A percentile compares a stretch with the other conserved stretches of the same genome.
Evolutionary conservation across 2,797 vertebrate species (phyloP).

Genomic region (Lophotriccus pileatus): DNA sequence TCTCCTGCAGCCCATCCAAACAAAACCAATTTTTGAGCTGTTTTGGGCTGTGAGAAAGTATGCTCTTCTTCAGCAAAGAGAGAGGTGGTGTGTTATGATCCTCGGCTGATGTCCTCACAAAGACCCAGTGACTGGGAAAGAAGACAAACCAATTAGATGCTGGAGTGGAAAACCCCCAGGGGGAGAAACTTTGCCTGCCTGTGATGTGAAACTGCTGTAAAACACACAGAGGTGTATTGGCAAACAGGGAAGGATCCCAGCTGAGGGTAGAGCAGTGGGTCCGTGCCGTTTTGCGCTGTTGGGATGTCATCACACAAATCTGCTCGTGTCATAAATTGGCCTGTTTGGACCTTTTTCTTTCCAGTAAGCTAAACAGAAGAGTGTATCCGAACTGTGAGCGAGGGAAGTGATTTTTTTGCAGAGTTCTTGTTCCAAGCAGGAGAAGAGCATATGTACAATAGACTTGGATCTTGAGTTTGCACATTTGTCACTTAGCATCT

Average conservation of each 20-base stretch:
- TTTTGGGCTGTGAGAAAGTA: neutral
- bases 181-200: neutral
- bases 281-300: neutral
- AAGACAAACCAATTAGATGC: neutral
- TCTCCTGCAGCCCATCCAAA: neutral
- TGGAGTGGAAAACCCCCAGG: neutral
- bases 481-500: neutral
- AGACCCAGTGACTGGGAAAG: neutral
- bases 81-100: neutral
- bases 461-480: neutral
- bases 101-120: neutral
- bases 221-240: neutral
- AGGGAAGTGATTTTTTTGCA: neutral
- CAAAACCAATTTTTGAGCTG: neutral
- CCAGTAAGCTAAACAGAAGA: neutral
- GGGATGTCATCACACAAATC: neutral
- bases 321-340: neutral
- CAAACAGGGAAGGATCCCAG: neutral
- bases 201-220: neutral
- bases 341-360: neutral
- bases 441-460: neutral
- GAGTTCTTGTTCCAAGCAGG: neutral
- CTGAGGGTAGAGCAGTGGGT: neutral
- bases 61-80: neutral
- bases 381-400: accelerated